Base-by-base conservation (phyloP, 1,140 invertebrate species). In the Nasonia longicornis region DNA sequence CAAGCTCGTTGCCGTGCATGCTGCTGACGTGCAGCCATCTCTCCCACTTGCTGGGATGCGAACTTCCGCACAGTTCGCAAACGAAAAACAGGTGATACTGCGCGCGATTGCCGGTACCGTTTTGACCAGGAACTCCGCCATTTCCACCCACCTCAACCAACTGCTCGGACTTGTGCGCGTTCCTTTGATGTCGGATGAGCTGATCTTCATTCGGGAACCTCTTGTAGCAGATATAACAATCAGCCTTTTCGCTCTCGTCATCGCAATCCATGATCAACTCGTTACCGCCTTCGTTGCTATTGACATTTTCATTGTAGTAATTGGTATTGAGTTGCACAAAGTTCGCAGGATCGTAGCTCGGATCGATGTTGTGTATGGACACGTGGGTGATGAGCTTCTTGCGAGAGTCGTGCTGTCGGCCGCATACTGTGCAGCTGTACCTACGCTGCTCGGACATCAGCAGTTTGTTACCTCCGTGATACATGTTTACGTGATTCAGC, bases 371-470 rank as follows among this genome's bases (percentile, higher is more conserved):
- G 81, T 93, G 93, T 72, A 93, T 92, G 0, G 91, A 90, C 26
- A 93, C 90, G 82, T 93, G 93, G 35, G 91, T 91, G 78, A 93
- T 91, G 48, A 93, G 85, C 81, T 91, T 92, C 82, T 93, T 92
- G 26, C 91, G 88, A 10, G 92, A 92, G 85, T 93, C 92, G 71
- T 93, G 92, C 77, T 93, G 92, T 77, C 92, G 90, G 26, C 90
- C 91, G 84, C 93, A 93, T n/a, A 93, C 91, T n/a, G 92, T 91
- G 76, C 92, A 92, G 73, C 88, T 89, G 73, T 89, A 91, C 85
- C 90, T 89, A 81, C 89, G 85, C 79, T 90, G 89, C 77, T 90
- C 89, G 0, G 89, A 89, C 20, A 89, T 86, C 20, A 84, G 80
- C 16, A 91, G 84, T 69, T 90, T 90, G 7, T 90, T 89, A 20